Percentiles rank a stretch among this genome's conserved stretches.
Evolutionary conservation across 2,888 invertebrate species (phyloP).

Genomic region (Philhelius pedissequus): DNA sequence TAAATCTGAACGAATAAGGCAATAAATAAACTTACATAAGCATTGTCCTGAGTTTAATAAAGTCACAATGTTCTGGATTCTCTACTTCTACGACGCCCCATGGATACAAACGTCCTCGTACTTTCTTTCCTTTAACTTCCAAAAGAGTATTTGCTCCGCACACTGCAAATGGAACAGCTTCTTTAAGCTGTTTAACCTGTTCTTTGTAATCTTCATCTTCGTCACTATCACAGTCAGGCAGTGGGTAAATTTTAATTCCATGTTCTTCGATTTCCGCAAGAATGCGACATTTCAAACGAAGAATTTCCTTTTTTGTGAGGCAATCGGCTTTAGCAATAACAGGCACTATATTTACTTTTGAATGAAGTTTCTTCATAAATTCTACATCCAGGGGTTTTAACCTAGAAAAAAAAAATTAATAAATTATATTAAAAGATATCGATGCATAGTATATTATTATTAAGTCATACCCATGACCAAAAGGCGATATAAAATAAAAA

Average conservation of each 20-base stretch:
- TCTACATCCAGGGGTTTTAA: constrained; percentile 96
- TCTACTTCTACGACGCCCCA: constrained; percentile 99
- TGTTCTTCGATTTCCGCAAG: constrained; percentile 94
- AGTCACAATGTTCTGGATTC: constrained; percentile 99
- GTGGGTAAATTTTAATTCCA: constrained; percentile 95
- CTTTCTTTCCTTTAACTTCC: constrained; percentile 95
- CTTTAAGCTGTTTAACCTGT: constrained; percentile 93
- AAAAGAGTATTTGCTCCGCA: constrained; percentile 95
- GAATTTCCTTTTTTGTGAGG: constrained; percentile 94
- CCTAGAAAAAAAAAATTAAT: constrained; percentile 80
- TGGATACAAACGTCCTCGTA: constrained; percentile 96
- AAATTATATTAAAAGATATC: neutral
- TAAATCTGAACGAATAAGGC: too few relatives aligned
- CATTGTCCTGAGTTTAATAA: constrained; percentile 97
- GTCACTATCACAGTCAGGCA: constrained; percentile 96
- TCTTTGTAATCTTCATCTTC: constrained; percentile 98
- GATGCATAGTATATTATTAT: neutral
- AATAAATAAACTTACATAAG: constrained; percentile 85
- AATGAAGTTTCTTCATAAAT: constrained; percentile 97
- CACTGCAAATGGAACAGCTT: constrained; percentile 98
- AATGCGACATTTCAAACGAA: constrained; percentile 90
- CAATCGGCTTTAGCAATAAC: constrained; percentile 99
- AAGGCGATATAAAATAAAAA: constrained; percentile 98
- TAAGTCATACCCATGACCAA: constrained; percentile 91
- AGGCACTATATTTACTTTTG: constrained; percentile 97